Evolutionary conservation across 1,140 invertebrate species (phyloP), one percentile per base, ranked within the genome.

Genomic region (Pogonomyrmex barbatus): DNA sequence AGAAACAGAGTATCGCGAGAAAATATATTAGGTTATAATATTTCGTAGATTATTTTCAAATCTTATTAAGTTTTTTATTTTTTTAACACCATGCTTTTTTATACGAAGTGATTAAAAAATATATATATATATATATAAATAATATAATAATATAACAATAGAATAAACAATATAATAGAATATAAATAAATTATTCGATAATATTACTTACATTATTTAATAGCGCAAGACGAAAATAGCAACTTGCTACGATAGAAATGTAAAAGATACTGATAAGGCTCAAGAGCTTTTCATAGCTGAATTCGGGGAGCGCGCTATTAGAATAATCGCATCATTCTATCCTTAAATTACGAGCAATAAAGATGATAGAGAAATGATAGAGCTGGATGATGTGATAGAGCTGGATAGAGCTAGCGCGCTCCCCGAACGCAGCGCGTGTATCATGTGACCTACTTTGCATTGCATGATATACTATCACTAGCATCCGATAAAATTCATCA

Each of bases 121-220:
- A 54, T 9, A n/a, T n/a, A n/a, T n/a, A n/a, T n/a, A n/a, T 54
- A 12, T 54, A 24, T 42, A 75, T 56, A 73, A 56, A 56, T 73
- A 56, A 24, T 24, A 24, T 24, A 24, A 24, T 24, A 24, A 24
- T 24, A 24, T 24, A 24, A 24, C 24, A 24, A 24, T 24, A 24
- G 24, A 36, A 71, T 36, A 54, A 54, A 70, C 8, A 4, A 14
- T 9, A 52, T 52, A 73, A 52, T 52, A 73, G 9, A 14, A 70
- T 70, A 14, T 58, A 5, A 62, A 1, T 45, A 47, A 76, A 56
- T 24, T 24, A 24, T 24, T 24, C 24, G 24, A 24, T 14, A 75
- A 30, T 76, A 24, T 45, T 60, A 60, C 56, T 77, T 62, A 62
- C 73, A 33, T 45, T 58, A 30, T 30, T 73, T 14, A 58, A 58